A percentile compares a stretch with the other conserved stretches of the same genome.
Conservation (phyloP, 2,113 vertebrate genomes). For the Crotalus horridus region DNA sequence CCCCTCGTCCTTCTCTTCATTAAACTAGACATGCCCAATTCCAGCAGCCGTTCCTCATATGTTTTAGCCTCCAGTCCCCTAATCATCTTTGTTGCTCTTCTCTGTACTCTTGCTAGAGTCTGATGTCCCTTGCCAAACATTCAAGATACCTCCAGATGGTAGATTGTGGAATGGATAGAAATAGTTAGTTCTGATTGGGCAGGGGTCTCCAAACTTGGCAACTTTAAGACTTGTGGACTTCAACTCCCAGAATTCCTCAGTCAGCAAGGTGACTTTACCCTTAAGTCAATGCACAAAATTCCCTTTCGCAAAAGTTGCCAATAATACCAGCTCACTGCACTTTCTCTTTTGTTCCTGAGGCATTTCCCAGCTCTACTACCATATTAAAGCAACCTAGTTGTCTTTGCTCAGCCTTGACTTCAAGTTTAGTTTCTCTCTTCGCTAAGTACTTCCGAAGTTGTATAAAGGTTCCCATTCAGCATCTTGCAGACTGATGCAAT, state of each 20-base stretch:
- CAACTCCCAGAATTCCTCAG: background rate
- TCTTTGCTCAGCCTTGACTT: slow-evolving; percentile 33
- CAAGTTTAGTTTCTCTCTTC: slow-evolving; percentile 35
- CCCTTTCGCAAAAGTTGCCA: slow-evolving; percentile 8
- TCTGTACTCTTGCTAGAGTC: too few species aligned
- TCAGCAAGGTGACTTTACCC: background rate
- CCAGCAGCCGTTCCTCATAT: too few species aligned
- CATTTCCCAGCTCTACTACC: background rate
- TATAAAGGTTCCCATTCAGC: slow-evolving; percentile 22
- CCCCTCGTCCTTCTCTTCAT: too few species aligned
- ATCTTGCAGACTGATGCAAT: slow-evolving; percentile 11
- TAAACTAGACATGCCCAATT: too few species aligned
- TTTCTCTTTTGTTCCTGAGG: slow-evolving; percentile 15
- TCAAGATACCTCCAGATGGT: background rate
- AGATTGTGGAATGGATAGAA: background rate
- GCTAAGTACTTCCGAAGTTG: slow-evolving; percentile 10
- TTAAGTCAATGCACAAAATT: background rate
- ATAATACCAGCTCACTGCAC: slow-evolving; percentile 38
- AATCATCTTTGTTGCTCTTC: too few species aligned
- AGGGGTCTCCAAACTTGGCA: too few species aligned
- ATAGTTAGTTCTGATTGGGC: background rate
- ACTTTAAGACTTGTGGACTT: too few species aligned
- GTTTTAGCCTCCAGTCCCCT: too few species aligned
- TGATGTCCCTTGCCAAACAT: background rate
- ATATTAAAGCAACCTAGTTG: background rate